Evolutionary conservation across 2,797 vertebrate species (phyloP), one percentile per base, ranked within the genome.

Genomic region (Gallinago solitaria): DNA sequence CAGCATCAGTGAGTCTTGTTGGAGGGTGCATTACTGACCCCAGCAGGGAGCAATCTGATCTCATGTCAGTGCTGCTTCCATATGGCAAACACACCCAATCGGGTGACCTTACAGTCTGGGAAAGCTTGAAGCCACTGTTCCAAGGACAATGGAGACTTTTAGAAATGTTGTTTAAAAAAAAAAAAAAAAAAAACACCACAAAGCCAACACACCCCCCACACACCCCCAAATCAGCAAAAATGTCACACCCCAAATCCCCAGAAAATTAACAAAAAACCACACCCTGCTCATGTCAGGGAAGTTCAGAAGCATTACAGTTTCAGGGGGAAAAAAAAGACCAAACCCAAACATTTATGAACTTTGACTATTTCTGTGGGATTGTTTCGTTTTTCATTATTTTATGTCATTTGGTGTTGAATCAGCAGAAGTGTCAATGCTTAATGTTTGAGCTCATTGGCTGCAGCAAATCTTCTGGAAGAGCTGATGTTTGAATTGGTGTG

Each of bases 181-280:
- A 23, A 41, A 47, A 30, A 35, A 9, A 37, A 5, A 5, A 16
- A n/a, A 15, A 5, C 45, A 47, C 45, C 45, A 21, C 45, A 51
- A 69, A 47, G 14, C 5, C 10, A 27, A 16, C 12, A 32, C 24
- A 25, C 17, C 16, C 11, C 16, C 39, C 24, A 37, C 37, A 11
- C 28, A 15, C 2, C 0, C 27, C 3, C 18, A 19, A 8, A 24
- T 23, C 23, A 48, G 48, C 12, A 54, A n/a, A 28, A 9, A 5
- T 37, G 2, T 33, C 7, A 25, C 21, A 8, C 2, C 8, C 6
- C 4, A 6, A 19, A 32, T 2, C 5, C 14, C 13, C 16, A 25
- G 19, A 37, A 77, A 70, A 71, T 15, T 37, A 77, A 45, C 10
- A 20, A 63, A 43, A 76, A 8, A 0, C 0, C 20, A 1, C 11